phyloP scores from a whole-genome alignment of 2,113 vertebrate genomes.

The Mungos mungo region DNA sequence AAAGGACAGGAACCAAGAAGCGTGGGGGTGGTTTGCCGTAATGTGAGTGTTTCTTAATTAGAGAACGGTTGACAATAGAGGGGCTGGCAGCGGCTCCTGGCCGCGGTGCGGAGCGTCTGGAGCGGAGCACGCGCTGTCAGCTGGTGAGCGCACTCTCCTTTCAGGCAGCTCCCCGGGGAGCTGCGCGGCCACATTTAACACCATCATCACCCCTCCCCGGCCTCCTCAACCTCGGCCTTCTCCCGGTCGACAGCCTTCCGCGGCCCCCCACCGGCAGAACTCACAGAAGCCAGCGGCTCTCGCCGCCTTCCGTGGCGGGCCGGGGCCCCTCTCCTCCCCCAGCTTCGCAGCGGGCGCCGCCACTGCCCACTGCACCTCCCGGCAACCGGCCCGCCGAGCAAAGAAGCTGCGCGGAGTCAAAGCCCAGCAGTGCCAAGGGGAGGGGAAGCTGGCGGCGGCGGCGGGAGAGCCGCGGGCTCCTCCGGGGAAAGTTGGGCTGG shows the following conservation, averaged over 20 bases:
- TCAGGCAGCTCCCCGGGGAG: constrained; percentile 91
- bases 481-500: background rate
- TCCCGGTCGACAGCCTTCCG: constrained; percentile 58
- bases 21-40: constrained; percentile 68
- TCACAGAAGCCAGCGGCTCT: constrained; percentile 79
- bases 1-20: constrained; percentile 72
- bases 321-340: constrained; percentile 71
- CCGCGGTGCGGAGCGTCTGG: constrained; percentile 92
- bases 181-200: constrained; percentile 82
- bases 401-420: constrained; percentile 5
- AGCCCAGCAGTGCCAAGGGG: constrained; percentile 58
- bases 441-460: constrained; percentile 48
- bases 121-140: constrained; percentile 97
- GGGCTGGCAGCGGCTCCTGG: constrained; percentile 86
- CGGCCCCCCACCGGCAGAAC: constrained; percentile 73
- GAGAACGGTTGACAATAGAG: constrained; percentile 83
- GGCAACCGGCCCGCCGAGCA: constrained; percentile 73
- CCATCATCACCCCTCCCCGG: constrained; percentile 78
- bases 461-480: background rate
- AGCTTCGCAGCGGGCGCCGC: constrained; percentile 83
- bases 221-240: constrained; percentile 71
- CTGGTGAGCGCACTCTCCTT: constrained; percentile 96
- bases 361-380: constrained; percentile 81
- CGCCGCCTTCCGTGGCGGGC: constrained; percentile 68
- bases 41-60: constrained; percentile 90